Evolutionary conservation across 2,113 vertebrate species (phyloP).

Genomic region (Eupsittula cactorum): DNA sequence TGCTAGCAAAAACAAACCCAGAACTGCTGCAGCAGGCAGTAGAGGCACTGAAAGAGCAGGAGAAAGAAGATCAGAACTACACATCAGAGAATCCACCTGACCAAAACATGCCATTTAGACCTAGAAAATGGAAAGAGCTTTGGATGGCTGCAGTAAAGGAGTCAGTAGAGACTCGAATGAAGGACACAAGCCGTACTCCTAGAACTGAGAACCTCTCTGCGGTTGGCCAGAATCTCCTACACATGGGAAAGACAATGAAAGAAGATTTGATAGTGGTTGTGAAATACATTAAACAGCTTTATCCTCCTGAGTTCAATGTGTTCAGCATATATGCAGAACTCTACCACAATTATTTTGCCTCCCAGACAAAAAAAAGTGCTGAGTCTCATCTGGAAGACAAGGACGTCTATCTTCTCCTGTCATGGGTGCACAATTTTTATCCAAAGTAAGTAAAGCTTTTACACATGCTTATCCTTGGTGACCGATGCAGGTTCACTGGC

Average conservation of each 20-base stretch:
- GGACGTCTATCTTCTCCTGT: conserved; percentile 82
- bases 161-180: conserved; percentile 73
- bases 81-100: not conserved
- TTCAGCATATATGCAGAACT: conserved; percentile 78
- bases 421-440: conserved; percentile 83
- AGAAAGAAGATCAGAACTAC: conserved; percentile 78
- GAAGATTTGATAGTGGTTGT: conserved; percentile 82
- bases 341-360: conserved; percentile 82
- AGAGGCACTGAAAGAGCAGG: conserved; percentile 78
- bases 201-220: conserved; percentile 51
- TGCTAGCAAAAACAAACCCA: not conserved
- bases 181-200: not conserved
- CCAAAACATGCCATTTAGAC: conserved; percentile 63
- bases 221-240: conserved; percentile 76
- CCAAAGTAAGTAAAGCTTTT: conserved; percentile 75
- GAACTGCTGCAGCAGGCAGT: conserved; percentile 79
- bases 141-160: conserved; percentile 73
- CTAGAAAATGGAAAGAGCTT: conserved; percentile 71
- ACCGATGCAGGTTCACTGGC: not conserved
- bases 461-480: not conserved
- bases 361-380: conserved; percentile 54
- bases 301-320: conserved; percentile 80
- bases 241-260: conserved; percentile 81
- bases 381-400: conserved; percentile 71
- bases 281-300: conserved; percentile 75